phyloP scores from a whole-genome alignment of 2,797 vertebrate species.

The Epinephelus malabaricus region DNA sequence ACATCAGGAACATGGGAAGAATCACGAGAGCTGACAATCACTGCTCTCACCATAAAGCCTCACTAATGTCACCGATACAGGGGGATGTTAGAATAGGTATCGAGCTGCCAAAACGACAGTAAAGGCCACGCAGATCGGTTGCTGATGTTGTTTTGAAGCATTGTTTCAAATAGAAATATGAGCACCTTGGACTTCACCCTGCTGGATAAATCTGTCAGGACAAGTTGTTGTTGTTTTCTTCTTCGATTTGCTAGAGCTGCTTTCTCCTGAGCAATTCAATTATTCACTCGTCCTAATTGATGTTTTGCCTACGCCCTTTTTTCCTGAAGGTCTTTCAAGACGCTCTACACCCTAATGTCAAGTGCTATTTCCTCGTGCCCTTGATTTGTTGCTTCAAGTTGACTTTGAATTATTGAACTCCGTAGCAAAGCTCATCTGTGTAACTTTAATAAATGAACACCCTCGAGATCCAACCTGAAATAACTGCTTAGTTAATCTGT shows the following conservation, averaged over 20 bases:
- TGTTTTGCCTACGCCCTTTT: constrained; percentile 58
- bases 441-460: constrained; percentile 72
- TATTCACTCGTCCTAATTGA: constrained; percentile 74
- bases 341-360: constrained; percentile 52
- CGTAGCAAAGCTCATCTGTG: constrained; percentile 66
- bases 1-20: constrained; percentile 71
- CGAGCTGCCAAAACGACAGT: constrained; percentile 11
- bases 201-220: constrained; percentile 41
- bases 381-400: constrained; percentile 64
- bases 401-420: constrained; percentile 77
- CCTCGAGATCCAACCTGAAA: constrained; percentile 70
- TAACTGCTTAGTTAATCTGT: constrained; percentile 63
- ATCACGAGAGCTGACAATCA: constrained; percentile 72
- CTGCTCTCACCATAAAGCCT: constrained; percentile 47
- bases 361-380: constrained; percentile 55
- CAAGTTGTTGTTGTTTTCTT: constrained; percentile 30
- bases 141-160: constrained; percentile 17
- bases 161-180: constrained; percentile 10
- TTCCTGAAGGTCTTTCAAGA: constrained; percentile 74
- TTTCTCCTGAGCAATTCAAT: constrained; percentile 66
- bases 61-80: constrained; percentile 34
- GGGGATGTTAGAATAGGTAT: constrained; percentile 5
- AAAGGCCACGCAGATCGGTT: constrained; percentile 22
- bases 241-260: constrained; percentile 25
- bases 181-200: constrained; percentile 17